These are phyloP conservation scores for Myopa testacea DNA, from an alignment of 2,888 invertebrate species.

Conservation along the genomic window DNA sequence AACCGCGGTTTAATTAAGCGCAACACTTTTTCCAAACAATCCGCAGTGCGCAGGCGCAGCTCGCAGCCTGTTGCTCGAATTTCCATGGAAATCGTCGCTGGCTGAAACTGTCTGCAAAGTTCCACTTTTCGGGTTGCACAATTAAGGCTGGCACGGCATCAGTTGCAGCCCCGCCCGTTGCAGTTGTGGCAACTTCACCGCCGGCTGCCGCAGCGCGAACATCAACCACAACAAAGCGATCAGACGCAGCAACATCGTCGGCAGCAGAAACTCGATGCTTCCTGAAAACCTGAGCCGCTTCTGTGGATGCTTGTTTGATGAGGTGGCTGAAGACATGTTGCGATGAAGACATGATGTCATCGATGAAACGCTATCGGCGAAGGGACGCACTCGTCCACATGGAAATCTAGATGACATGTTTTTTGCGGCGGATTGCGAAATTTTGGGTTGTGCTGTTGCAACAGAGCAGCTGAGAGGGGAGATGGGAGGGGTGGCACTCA, in stretches of 20 bases:
- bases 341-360: constrained; percentile 27
- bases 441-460: neutral
- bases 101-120: constrained; percentile 1
- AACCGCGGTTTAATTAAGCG: constrained; percentile 22
- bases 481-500: too few species aligned
- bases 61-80: constrained; percentile 14
- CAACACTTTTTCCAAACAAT: constrained; percentile 30
- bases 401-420: constrained; percentile 12
- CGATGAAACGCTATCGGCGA: constrained; percentile 22
- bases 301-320: neutral
- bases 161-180: neutral
- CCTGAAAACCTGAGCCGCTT: constrained; percentile 30
- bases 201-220: neutral
- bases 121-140: constrained; percentile 30
- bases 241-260: neutral
- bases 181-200: neutral
- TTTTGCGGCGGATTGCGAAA: neutral
- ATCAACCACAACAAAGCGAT: neutral
- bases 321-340: neutral
- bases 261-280: constrained; percentile 30
- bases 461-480: neutral
- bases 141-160: constrained; percentile 16
- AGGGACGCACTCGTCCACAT: constrained; percentile 14
- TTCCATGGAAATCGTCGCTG: constrained; percentile 20
- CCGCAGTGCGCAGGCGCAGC: constrained; percentile 9